Percentiles rank a stretch among this genome's conserved stretches.
Evolutionary conservation across 2,113 vertebrate species (phyloP).

Genomic region (Cyanoderma ruficeps): DNA sequence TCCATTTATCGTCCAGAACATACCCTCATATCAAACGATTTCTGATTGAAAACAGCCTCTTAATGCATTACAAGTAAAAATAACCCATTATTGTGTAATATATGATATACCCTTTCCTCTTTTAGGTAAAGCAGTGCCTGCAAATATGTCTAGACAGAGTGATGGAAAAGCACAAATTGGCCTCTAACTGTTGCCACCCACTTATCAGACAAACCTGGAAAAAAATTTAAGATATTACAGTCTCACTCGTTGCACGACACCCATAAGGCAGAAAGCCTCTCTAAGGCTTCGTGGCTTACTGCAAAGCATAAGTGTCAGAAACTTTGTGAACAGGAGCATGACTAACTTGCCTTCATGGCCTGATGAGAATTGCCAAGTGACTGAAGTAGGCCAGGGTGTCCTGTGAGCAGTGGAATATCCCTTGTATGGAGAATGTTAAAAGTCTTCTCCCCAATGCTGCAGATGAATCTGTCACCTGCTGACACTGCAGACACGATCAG

Average conservation of each 20-base stretch:
- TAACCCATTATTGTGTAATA: slow-evolving; percentile 38
- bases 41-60: slow-evolving; percentile 60
- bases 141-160: slow-evolving; percentile 40
- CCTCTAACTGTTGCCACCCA: slow-evolving; percentile 39
- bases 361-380: slow-evolving; percentile 14
- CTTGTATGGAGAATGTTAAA: background rate
- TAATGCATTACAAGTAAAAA: slow-evolving; percentile 59
- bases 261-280: background rate
- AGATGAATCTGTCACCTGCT: slow-evolving; percentile 18
- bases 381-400: background rate
- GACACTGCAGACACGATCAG: background rate
- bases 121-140: slow-evolving; percentile 27
- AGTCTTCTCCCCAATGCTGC: background rate
- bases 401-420: background rate
- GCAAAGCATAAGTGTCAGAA: background rate
- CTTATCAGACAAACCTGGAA: slow-evolving; percentile 44
- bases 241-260: background rate
- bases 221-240: slow-evolving; percentile 37
- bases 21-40: slow-evolving; percentile 40
- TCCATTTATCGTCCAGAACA: slow-evolving; percentile 45
- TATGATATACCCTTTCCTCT: slow-evolving; percentile 49
- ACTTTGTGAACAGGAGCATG: background rate
- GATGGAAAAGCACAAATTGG: slow-evolving; percentile 52
- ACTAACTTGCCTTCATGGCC: background rate
- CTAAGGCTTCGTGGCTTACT: background rate